Evolutionary conservation across 2,113 vertebrate genomes (phyloP).

Genomic region (Ammodytes dubius): DNA sequence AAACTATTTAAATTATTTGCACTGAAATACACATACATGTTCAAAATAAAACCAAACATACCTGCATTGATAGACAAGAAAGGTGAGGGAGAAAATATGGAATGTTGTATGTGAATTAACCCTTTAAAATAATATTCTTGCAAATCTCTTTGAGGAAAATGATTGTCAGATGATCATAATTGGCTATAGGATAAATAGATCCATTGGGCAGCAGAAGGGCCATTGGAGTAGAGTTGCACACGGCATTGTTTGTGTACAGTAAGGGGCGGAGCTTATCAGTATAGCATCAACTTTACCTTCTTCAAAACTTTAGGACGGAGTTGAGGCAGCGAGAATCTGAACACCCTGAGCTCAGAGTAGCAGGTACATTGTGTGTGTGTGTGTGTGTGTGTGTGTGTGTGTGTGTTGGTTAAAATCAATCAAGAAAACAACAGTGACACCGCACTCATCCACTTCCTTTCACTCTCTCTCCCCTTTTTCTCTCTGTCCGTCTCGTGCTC

Average conservation of each 20-base stretch:
- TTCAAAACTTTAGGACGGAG: constrained; percentile 27
- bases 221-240: not conserved
- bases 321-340: constrained; percentile 23
- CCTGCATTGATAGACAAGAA: too few species aligned
- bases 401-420: constrained; percentile 47
- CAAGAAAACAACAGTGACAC: constrained; percentile 37
- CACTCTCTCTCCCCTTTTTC: constrained; percentile 16
- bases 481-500: constrained; percentile 38
- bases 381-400: constrained; percentile 5
- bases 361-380: constrained; percentile 20
- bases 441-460: constrained; percentile 29
- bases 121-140: too few species aligned
- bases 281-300: constrained; percentile 37
- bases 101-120: too few species aligned
- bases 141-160: not conserved
- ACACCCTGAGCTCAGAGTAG: constrained; percentile 23
- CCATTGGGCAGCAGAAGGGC: not conserved
- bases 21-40: too few species aligned
- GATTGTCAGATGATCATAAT: not conserved
- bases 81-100: too few species aligned
- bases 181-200: not conserved
- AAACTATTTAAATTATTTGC: too few species aligned
- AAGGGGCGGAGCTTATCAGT: not conserved
- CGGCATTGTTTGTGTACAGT: not conserved
- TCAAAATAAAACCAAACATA: too few species aligned